phyloP scores from a whole-genome alignment of 2,888 invertebrate genomes.

The Ochropacha duplaris region DNA sequence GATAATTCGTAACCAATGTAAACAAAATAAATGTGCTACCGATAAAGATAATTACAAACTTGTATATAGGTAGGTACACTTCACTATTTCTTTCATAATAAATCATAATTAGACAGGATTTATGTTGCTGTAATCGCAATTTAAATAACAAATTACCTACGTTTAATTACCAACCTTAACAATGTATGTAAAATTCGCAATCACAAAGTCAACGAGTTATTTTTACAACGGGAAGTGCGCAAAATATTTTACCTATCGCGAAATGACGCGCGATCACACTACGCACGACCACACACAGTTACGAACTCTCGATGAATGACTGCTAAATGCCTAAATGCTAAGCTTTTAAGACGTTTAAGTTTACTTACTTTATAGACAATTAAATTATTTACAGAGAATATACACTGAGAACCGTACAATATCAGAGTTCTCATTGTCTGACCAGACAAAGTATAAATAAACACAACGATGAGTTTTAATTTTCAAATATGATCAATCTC shows the following conservation, averaged over 20 bases:
- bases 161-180: not conserved
- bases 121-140: not conserved
- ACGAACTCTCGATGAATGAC: not conserved
- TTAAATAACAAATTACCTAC: not conserved
- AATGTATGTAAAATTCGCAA: conserved; percentile 23
- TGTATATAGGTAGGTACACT: no score
- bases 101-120: not conserved
- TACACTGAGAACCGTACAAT: not conserved
- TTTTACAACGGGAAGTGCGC: conserved; percentile 24
- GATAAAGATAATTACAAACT: not conserved
- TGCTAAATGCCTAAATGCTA: not conserved
- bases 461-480: conserved; percentile 9
- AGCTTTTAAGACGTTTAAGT: not conserved
- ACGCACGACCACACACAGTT: not conserved
- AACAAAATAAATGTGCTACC: not conserved
- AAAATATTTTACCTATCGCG: conserved; percentile 15
- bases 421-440: no score
- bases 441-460: not conserved
- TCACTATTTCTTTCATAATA: no score
- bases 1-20: not conserved
- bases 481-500: not conserved
- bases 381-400: not conserved
- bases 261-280: conserved; percentile 3
- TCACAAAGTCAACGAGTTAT: conserved; percentile 22
- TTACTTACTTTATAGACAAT: not conserved